phyloP scores from a whole-genome alignment of 2,113 vertebrate species.

The Pongo pygmaeus region DNA sequence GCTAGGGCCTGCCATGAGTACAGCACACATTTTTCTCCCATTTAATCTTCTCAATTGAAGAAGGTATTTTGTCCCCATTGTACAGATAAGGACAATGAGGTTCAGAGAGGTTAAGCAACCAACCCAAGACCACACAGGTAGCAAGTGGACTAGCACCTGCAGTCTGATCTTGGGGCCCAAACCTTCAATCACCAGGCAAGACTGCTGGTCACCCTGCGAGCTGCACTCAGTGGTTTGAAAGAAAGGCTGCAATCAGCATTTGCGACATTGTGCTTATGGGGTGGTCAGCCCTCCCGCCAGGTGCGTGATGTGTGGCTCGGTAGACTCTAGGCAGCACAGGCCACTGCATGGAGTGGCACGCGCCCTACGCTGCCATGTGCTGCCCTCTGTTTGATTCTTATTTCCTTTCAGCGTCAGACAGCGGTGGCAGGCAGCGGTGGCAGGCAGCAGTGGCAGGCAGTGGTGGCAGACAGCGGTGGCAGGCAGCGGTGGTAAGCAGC shows the following conservation, averaged over 20 bases:
- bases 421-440: no score
- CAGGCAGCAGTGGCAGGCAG: no score
- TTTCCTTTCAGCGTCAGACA: no score
- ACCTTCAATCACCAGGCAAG: neutral
- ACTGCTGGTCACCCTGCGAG: accelerated
- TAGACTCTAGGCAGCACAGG: neutral
- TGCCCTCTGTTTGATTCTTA: neutral
- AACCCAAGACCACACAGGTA: neutral
- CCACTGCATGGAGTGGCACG: accelerated
- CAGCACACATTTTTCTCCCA: accelerated
- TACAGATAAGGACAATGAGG: neutral
- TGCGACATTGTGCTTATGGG: accelerated
- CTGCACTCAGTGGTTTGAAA: no score
- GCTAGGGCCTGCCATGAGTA: neutral
- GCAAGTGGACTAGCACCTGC: no score
- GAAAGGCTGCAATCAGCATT: accelerated
- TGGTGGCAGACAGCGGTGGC: accelerated
- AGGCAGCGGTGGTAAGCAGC: accelerated
- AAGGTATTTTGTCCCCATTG: neutral
- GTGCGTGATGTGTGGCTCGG: accelerated
- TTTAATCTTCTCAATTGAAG: neutral
- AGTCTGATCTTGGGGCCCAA: neutral
- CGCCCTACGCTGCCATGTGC: accelerated
- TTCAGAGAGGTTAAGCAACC: neutral
- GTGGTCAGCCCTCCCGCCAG: no score